Evolutionary conservation across 2,113 vertebrate genomes (phyloP).

Genomic region (Chaetops frenatus): DNA sequence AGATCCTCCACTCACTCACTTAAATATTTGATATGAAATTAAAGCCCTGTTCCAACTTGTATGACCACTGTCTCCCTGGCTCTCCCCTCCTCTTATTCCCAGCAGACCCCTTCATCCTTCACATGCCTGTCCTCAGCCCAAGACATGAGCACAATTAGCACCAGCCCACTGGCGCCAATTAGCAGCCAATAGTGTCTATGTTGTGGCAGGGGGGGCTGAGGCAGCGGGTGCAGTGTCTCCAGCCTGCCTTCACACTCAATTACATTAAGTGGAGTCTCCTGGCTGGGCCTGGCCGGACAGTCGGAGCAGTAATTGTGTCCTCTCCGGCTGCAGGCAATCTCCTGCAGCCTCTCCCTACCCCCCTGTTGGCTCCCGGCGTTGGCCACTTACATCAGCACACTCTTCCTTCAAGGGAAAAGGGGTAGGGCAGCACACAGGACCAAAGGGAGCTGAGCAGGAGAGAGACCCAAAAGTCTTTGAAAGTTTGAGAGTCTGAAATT

Average conservation of each 20-base stretch:
- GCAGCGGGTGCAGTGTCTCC: conserved; percentile 74
- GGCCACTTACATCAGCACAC: conserved; percentile 62
- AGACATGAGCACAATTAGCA: conserved; percentile 90
- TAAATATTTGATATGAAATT: conserved; percentile 81
- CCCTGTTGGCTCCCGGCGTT: conserved; percentile 45
- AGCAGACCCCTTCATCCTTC: conserved; percentile 60
- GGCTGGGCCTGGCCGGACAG: conserved; percentile 69
- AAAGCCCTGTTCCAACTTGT: conserved; percentile 69
- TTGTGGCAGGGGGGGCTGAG: conserved; percentile 61
- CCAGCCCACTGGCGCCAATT: conserved; percentile 99
- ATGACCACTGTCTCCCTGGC: conserved; percentile 57
- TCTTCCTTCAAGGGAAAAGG: neutral
- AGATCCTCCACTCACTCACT: conserved; percentile 54
- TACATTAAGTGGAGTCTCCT: conserved; percentile 88
- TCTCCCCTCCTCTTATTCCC: conserved; percentile 64
- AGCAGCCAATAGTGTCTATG: conserved; percentile 93
- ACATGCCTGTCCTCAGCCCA: conserved; percentile 64
- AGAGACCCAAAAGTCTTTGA: neutral
- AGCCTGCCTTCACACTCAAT: conserved; percentile 99
- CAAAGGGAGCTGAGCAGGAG: neutral
- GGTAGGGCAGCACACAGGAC: neutral
- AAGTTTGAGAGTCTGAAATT: neutral
- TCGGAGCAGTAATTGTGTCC: conserved; percentile 74
- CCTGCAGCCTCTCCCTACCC: conserved; percentile 40
- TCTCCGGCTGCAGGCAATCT: conserved; percentile 65